These are phyloP conservation scores for Ceratina australensis DNA, from an alignment of 1,140 invertebrate genomes.

Conservation along the genomic window DNA sequence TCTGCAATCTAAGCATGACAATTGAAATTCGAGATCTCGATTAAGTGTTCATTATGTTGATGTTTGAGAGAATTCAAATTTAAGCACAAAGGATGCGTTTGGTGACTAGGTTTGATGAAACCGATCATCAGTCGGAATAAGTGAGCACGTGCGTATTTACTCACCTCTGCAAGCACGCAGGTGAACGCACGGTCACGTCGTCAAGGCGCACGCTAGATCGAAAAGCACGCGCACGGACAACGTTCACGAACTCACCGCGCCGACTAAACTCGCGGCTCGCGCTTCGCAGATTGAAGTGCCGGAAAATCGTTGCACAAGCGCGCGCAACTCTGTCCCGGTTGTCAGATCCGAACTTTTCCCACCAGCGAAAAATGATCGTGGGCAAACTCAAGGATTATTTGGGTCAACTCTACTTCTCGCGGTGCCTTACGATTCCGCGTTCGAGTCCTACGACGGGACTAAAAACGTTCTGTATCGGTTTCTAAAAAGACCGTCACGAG, in stretches of 20 bases:
- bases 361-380: no score
- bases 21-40: no score
- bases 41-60: no score
- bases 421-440: not conserved
- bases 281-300: constrained; percentile 55
- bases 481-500: no score
- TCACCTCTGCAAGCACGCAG: constrained; percentile 26
- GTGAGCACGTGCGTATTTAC: constrained; percentile 6
- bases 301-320: constrained; percentile 60
- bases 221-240: constrained; percentile 12
- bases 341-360: no score
- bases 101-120: no score
- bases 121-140: no score
- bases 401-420: not conserved
- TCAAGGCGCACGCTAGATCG: not conserved
- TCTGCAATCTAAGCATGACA: no score
- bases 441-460: not conserved
- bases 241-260: constrained; percentile 59
- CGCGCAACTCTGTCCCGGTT: constrained; percentile 55
- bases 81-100: no score
- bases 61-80: no score
- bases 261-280: constrained; percentile 59
- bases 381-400: no score
- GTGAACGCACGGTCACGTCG: not conserved
- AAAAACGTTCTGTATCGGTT: not conserved